Evolutionary conservation across 2,888 invertebrate genomes (phyloP), one percentile per base, ranked within the genome.

Genomic region (Oasisia sp.): DNA sequence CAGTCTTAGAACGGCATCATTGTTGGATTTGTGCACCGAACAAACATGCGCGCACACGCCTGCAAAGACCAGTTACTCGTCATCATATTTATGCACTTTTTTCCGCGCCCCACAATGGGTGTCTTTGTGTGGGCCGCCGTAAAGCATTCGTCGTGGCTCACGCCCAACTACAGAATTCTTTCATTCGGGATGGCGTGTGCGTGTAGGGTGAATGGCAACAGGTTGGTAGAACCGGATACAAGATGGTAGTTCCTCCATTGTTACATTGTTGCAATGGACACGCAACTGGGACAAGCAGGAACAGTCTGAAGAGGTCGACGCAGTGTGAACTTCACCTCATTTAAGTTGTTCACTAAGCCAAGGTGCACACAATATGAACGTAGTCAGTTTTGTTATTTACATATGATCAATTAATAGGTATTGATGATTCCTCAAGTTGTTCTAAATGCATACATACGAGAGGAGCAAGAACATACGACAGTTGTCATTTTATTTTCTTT

Each of bases 81-180:
- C 74, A 7, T 27, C 74, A 74, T n/a, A 74, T 74, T 74, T 74
- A 74, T 74, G 74, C n/a, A 74, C 27, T 74, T 74, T 74, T n/a
- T 74, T 5, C 5, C 74, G 27, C 7, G 74, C 27, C 74, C 1
- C 19, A 74, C 74, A 74, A 74, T 74, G 27, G 74, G 19, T 7
- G n/a, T 27, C 27, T 74, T 74, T 74, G 74, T 74, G 27, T 74
- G 74, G 19, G 74, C 74, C n/a, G 74, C 3, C 3, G n/a, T 27
- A 74, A 74, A 74, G 74, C 74, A 74, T 74, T 74, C 74, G n/a
- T 27, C 74, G 74, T 27, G n/a, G 74, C n/a, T 74, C 19, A 74
- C 74, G 74, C 74, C 74, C 74, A 74, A 27, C 74, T 74, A 74
- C 74, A 74, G 74, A 74, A 74, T 74, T 74, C 74, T 74, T 74